Evolutionary conservation across 2,888 invertebrate genomes (phyloP).

Genomic region (Sicus ferrugineus): DNA sequence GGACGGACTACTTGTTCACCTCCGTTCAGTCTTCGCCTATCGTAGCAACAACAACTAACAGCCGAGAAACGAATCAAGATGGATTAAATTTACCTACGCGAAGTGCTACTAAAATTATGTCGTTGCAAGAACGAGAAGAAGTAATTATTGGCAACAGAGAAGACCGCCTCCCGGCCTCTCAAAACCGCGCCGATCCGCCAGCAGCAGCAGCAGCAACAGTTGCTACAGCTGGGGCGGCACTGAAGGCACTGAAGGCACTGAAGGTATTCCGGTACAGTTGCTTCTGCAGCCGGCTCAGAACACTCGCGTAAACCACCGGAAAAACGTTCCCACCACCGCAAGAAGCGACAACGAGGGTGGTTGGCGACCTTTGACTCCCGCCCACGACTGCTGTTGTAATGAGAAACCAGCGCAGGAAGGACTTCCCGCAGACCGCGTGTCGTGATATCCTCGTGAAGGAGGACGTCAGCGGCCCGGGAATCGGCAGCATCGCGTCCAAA

Average conservation of each 20-base stretch:
- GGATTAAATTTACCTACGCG: too few species aligned
- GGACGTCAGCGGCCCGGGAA: not conserved
- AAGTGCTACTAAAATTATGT: too few species aligned
- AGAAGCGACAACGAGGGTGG: not conserved
- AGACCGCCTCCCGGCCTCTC: not conserved
- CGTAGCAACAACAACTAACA: too few species aligned
- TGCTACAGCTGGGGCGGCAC: not conserved
- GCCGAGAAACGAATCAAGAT: too few species aligned
- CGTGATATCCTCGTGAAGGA: not conserved
- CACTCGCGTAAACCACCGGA: too few species aligned
- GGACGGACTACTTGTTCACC: too few species aligned
- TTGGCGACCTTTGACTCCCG: conserved; percentile 2
- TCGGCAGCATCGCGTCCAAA: not conserved
- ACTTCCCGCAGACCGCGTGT: not conserved
- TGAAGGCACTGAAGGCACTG: too few species aligned
- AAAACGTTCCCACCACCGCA: not conserved
- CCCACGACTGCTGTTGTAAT: conserved; percentile 6
- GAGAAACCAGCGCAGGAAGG: not conserved
- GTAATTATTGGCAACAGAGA: not conserved
- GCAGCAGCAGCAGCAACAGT: conserved; percentile 16
- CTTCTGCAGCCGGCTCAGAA: too few species aligned
- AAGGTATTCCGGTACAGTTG: too few species aligned
- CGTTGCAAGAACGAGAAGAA: too few species aligned
- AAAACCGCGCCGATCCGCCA: not conserved
- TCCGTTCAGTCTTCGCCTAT: too few species aligned